Base-by-base conservation (phyloP, 2,797 vertebrate species). In the Argentina silus region DNA sequence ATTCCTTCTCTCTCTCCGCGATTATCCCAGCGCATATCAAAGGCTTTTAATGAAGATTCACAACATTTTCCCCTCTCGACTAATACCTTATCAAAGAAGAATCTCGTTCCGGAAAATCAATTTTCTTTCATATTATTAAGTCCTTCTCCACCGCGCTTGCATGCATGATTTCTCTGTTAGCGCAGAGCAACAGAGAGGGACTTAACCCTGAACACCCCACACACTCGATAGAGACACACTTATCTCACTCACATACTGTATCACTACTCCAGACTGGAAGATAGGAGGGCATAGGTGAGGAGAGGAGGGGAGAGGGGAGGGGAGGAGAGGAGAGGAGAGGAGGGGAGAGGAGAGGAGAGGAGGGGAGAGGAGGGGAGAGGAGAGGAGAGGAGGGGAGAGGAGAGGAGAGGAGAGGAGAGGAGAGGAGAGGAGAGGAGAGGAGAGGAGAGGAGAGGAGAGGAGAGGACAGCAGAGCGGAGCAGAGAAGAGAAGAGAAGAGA, bases 91-190 rank as follows among this genome's bases (percentile, higher is more conserved):
- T 94, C 93, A 94, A 92, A 93, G 91, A 87, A 90, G 91, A 92
- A 94, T 94, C 92, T 92, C 89, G 90, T 94, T 93, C 92, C 92
- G 89, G 93, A 94, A 94, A 95, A 95, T 95, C 93, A 94, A 94
- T 95, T 94, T 92, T 92, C 90, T 91, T 93, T 93, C 89, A 92
- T 93, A 94, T 94, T 93, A 95, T 94, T 92, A 93, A 93, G 93
- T 93, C 91, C 88, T 91, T 88, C 89, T 92, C 85, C 87, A 83
- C 88, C 85, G 79, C 90, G 88, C 88, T 89, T 92, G 90, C 89
- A 90, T 88, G 87, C 80, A 73, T 89, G 90, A 91, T 91, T 90
- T 83, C 81, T 78, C 86, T 83, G 86, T 89, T 89, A 86, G 86
- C 19, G 60, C 75, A 59, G 79, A 84, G 90, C 89, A 90, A 86